Evolutionary conservation across 2,888 invertebrate species (phyloP), one percentile per base, ranked within the genome.

Genomic region (Scaptomyza reducta): DNA sequence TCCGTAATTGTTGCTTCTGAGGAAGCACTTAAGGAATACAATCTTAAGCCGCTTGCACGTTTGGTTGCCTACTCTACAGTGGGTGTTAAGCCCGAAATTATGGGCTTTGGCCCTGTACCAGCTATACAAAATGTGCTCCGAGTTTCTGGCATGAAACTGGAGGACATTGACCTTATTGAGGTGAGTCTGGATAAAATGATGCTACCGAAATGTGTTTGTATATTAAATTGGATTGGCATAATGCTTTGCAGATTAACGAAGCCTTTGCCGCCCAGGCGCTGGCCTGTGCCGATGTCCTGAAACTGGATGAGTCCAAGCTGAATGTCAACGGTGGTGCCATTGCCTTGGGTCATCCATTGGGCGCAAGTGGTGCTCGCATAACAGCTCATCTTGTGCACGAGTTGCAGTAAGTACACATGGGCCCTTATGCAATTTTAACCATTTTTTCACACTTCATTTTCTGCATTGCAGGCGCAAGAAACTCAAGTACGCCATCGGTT

Each of bases 301-400:
- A 95, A 71, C 92, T 99, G 66, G 97, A 99, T 91, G 92, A 95
- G 66, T 95, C 95, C 74, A 98, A 97, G 90, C 92, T 98, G 79
- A 99, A 99, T 92, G 96, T 98, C 16, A 96, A 97, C 92, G 99
- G 99, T 9, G 99, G 99, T 47, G 99, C 98, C 77, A 98, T 99
- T 89, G 98, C 99, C 22, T 90, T 99, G 51, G 99, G 99, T n/a
- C 98, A 99, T 93, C 99, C 99, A 5, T 93, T 99, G 31, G 99
- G 94, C n/a, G 98, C 99, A 13, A 97, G 97, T 51, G 99, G 99
- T 3, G 94, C 97, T 9, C 94, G 99, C 89, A 99, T 99, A 90
- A 97, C 96, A 0, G 95, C 95, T 3, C 98, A 99, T 90, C 93
- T 99, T 29, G 96, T 96, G 35, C 96, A 99, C 90, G 98, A 99